Conservation (phyloP, 2,113 vertebrate species). For the Connochaetes taurinus region DNA sequence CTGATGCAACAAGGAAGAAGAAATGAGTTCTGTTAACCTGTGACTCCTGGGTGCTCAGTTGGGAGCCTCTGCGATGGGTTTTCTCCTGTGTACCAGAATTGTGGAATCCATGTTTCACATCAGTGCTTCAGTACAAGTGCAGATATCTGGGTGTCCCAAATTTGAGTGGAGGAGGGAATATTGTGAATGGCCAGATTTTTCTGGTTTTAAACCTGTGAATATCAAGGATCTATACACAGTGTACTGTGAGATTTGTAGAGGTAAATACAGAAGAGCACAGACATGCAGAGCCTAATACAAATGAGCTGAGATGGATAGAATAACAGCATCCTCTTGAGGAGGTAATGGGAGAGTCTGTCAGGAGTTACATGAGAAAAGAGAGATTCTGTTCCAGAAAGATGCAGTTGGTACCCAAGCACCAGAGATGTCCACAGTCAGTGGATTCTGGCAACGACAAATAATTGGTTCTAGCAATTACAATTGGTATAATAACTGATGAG, state of each 20-base stretch:
- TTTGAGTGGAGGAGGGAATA: neutral
- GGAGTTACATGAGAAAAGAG: neutral
- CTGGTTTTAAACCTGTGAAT: neutral
- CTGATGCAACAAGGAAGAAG: neutral
- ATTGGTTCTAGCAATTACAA: neutral
- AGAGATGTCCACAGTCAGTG: neutral
- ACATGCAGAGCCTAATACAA: neutral
- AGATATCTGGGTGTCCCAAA: neutral
- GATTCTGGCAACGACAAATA: neutral
- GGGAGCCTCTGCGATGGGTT: neutral
- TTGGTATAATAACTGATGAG: neutral
- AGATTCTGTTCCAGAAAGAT: neutral
- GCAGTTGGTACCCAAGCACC: neutral
- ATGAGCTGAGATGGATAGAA: neutral
- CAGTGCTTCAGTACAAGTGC: neutral
- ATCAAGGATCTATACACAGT: neutral
- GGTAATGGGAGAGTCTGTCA: neutral
- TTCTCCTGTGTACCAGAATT: neutral
- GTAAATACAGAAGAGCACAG: neutral
- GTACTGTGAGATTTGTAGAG: neutral
- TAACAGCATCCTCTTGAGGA: neutral
- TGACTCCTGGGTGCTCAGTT: neutral
- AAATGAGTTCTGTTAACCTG: neutral
- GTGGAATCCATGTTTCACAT: neutral
- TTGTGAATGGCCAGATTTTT: neutral